Evolutionary conservation across 2,888 invertebrate species (phyloP).

Genomic region (Cryptus viduatorius): DNA sequence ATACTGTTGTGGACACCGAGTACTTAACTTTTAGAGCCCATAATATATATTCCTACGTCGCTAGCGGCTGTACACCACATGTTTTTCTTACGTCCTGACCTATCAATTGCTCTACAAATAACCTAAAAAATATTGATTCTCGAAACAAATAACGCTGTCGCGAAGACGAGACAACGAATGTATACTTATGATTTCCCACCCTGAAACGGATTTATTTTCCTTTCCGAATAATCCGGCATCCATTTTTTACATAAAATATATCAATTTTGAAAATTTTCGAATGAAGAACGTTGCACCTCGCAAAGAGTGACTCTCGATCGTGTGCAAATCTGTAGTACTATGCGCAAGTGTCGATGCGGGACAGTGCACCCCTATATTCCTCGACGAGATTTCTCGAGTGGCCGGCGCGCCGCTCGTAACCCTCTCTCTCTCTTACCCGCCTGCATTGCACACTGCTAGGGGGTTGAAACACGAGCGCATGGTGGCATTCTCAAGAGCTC

Average conservation of each 20-base stretch:
- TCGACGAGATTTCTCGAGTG: conserved; percentile 54
- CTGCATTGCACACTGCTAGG: neutral
- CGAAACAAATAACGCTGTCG: no score
- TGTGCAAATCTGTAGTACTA: conserved; percentile 69
- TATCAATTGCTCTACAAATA: conserved; percentile 5
- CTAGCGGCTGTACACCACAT: no score
- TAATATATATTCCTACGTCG: no score
- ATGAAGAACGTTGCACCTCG: neutral
- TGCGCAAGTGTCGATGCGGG: conserved; percentile 75
- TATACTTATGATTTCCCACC: neutral
- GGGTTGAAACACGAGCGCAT: conserved; percentile 53
- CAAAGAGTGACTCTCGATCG: conserved; percentile 43
- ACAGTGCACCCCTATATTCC: conserved; percentile 79
- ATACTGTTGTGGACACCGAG: no score
- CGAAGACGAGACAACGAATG: neutral
- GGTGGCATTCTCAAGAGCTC: conserved; percentile 56
- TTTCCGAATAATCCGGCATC: neutral
- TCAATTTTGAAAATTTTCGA: neutral
- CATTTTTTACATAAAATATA: neutral
- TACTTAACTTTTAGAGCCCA: no score
- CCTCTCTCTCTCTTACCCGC: neutral
- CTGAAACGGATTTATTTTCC: neutral
- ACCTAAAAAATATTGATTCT: neutral
- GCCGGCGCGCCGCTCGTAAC: conserved; percentile 18
- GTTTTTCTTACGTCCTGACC: neutral